Evolutionary conservation across 2,888 invertebrate genomes (phyloP), one percentile per base, ranked within the genome.

Genomic region (Chaetoderma sp.): DNA sequence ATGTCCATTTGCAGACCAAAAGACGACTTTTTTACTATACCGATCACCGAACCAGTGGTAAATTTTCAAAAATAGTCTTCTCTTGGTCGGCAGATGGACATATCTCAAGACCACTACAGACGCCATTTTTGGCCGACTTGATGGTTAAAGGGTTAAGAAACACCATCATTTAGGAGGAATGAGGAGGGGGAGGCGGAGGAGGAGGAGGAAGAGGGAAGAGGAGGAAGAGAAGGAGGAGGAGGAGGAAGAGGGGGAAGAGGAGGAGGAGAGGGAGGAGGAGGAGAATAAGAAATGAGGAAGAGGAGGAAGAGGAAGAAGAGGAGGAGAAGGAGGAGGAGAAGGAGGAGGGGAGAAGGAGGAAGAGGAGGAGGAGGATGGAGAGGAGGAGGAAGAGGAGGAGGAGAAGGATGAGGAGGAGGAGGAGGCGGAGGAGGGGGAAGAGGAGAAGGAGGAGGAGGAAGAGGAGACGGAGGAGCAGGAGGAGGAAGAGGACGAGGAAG

Each of bases 231-330:
- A 39, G 39, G 0, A 39, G 39, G 0, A 39, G 39, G 0, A 39
- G 39, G 10, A 39, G 39, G 0, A 39, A n/a, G 10, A 39, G 39
- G 10, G n/a, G 39, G 10, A 39, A n/a, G 10, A 39, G 39, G 10
- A n/a, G n/a, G n/a, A n/a, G n/a, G n/a, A n/a, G n/a, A 28, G 39
- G 36, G 44, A n/a, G 18, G 44, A 44, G 18, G 55, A 18, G 55
- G 58, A 18, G 18, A 25, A 16, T 16, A 25, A 1, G 21, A 55
- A 18, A 23, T 16, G 16, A 23, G 58, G 39, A 18, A 21, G 18
- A 18, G n/a, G 54, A 18, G 54, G 55, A n/a, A 49, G 25, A 18
- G 16, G 55, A 18, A 55, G 59, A 58, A n/a, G 55, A 54, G 28
- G 54, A 23, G 13, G 55, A n/a, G 18, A 28, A 18, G 27, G 59